phyloP scores from a whole-genome alignment of 2,113 vertebrate genomes.

The Cebidichthys violaceus region DNA sequence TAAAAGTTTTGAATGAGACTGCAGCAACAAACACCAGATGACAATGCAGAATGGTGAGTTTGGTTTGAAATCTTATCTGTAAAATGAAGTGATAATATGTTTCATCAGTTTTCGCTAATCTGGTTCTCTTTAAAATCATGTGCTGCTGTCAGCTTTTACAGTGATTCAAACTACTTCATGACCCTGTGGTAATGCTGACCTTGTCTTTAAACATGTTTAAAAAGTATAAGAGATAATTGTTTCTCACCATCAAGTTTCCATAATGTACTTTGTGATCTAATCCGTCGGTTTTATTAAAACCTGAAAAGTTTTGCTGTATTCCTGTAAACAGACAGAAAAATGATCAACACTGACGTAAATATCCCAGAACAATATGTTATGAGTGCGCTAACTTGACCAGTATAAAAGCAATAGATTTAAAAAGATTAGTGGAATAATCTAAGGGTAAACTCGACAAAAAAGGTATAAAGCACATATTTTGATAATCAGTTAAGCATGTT shows the following conservation, averaged over 20 bases:
- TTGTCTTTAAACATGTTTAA: background rate
- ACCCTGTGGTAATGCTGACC: background rate
- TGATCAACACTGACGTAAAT: background rate
- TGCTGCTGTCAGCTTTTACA: background rate
- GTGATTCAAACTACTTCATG: background rate
- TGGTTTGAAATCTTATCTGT: constrained; percentile 18
- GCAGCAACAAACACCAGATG: constrained; percentile 4
- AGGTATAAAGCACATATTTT: background rate
- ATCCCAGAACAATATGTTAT: background rate
- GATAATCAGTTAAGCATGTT: background rate
- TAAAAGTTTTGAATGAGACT: constrained; percentile 19
- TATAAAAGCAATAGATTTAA: background rate
- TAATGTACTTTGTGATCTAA: background rate
- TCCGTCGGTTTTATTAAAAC: background rate
- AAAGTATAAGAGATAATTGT: background rate
- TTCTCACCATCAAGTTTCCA: background rate
- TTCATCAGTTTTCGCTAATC: background rate
- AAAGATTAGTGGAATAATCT: background rate
- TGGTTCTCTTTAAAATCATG: background rate
- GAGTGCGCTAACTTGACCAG: background rate
- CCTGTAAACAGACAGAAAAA: background rate
- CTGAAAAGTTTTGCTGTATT: background rate
- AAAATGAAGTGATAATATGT: background rate
- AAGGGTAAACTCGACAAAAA: background rate
- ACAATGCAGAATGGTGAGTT: constrained; percentile 60